phyloP scores from a whole-genome alignment of 64 coral and sea anemone species.

The Pachyseris speciosa region DNA sequence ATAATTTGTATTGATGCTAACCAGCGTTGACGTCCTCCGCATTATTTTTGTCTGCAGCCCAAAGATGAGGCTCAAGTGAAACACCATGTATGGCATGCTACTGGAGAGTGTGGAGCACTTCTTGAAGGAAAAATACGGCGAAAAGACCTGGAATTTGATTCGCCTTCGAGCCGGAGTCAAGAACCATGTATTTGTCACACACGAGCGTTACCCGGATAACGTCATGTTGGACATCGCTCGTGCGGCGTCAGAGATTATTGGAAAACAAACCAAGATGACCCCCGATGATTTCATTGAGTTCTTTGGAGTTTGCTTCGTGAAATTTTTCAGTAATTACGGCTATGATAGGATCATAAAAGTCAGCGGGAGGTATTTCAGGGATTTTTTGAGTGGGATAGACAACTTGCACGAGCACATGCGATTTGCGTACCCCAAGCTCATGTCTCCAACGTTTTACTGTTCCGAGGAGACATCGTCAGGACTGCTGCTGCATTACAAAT shows the following conservation, averaged over 20 bases:
- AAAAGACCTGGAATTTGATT: constrained; percentile 74
- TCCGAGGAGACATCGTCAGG: constrained; percentile 81
- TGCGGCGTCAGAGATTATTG: constrained; percentile 49
- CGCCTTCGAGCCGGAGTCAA: constrained; percentile 44
- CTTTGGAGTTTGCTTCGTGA: constrained; percentile 87
- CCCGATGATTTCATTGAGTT: constrained; percentile 83
- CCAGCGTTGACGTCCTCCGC: neutral
- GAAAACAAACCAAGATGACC: constrained; percentile 52
- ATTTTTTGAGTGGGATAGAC: constrained; percentile 83
- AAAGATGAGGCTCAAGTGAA: neutral
- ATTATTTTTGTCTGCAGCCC: neutral
- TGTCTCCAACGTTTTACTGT: constrained; percentile 82
- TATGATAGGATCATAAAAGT: constrained; percentile 82
- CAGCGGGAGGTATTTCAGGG: constrained; percentile 67
- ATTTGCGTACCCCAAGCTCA: constrained; percentile 83
- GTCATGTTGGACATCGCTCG: constrained; percentile 57
- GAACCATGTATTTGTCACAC: constrained; percentile 83
- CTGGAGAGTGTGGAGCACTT: constrained; percentile 89
- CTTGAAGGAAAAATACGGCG: constrained; percentile 81
- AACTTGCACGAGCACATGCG: constrained; percentile 92
- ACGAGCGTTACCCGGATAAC: constrained; percentile 80
- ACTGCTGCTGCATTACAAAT: constrained; percentile 76
- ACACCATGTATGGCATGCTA: constrained; percentile 93
- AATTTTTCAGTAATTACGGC: constrained; percentile 90
- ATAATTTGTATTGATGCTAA: neutral